phyloP scores from a whole-genome alignment of 2,797 vertebrate genomes.

The Pseudocheirus occidentalis region DNA sequence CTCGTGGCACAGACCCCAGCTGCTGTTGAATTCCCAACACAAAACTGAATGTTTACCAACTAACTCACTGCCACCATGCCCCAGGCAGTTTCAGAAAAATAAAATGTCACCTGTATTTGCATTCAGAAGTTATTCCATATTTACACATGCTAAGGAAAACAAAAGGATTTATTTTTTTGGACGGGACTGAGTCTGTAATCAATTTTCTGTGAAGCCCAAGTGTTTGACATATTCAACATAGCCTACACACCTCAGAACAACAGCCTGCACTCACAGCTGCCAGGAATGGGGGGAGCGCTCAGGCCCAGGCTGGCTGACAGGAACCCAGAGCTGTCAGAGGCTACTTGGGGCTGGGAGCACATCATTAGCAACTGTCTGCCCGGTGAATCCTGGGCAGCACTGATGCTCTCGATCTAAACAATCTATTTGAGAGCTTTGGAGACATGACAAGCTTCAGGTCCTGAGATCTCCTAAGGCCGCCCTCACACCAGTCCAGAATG shows the following conservation, averaged over 20 bases:
- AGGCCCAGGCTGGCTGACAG: background rate
- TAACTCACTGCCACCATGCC: constrained; percentile 65
- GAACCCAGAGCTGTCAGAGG: background rate
- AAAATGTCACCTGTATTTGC: constrained; percentile 79
- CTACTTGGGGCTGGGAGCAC: background rate
- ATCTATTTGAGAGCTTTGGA: background rate
- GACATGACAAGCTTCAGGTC: background rate
- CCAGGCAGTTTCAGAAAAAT: constrained; percentile 74
- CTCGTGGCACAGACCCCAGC: constrained; percentile 67
- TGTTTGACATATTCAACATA: constrained; percentile 31
- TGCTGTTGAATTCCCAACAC: constrained; percentile 71
- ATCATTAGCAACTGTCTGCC: background rate
- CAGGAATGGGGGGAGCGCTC: background rate
- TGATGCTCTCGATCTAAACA: background rate
- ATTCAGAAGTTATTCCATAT: constrained; percentile 75
- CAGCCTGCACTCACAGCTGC: background rate
- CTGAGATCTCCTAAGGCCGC: background rate
- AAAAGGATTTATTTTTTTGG: constrained; percentile 53
- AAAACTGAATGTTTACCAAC: constrained; percentile 74
- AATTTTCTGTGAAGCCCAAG: constrained; percentile 45
- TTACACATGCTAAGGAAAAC: constrained; percentile 77
- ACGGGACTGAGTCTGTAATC: constrained; percentile 54
- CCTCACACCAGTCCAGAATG: too few relatives aligned
- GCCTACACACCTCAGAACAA: background rate
- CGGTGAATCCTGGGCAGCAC: background rate